Base-by-base conservation (phyloP, 1,140 invertebrate species). In the Caenorhabditis remanei region DNA sequence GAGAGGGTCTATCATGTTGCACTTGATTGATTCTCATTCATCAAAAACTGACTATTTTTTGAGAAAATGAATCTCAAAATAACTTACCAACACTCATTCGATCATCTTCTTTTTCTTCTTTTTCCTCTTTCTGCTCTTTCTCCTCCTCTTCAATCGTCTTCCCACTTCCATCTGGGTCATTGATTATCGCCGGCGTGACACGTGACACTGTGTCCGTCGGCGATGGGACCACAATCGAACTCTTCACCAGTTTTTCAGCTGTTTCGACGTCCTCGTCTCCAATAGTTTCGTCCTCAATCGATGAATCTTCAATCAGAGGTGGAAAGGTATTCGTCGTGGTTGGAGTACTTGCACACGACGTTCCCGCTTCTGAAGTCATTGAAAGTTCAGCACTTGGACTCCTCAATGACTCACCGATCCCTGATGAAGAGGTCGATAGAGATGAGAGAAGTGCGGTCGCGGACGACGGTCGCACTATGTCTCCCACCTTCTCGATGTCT, bases 401-500 rank as follows among this genome's bases (percentile, higher is more conserved):
- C 46, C 71, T 40, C 16, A 24, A 40, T 24, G 71, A 79, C 71
- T 79, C 71, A 79, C 71, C 71, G 21, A 79, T 79, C n/a, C 71
- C 71, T 11, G 71, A 79, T n/a, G 71, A 79, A 21, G 71, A 79
- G 46, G 71, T 50, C 46, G 71, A 79, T 7, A 79, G 71, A 24
- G 71, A 79, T 16, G 71, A 79, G 71, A 79, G 71, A 9, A 79
- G 71, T 79, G 71, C 71, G n/a, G 71, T 79, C 46, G 71, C 71
- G 5, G 71, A 79, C 14, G 71, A 79, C 46, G 71, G 71, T 24
- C 71, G 71, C 71, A 79, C 71, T 50, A 79, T 79, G 46, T 79
- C 71, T 50, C 71, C 71, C 71, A 79, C 71, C 71, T 79, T 79
- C 24, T 79, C 71, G 71, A 79, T 79, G 71, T 79, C 71, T 79